Evolutionary conservation across 2,797 vertebrate genomes (phyloP).

Genomic region (Eremophila alpestris): DNA sequence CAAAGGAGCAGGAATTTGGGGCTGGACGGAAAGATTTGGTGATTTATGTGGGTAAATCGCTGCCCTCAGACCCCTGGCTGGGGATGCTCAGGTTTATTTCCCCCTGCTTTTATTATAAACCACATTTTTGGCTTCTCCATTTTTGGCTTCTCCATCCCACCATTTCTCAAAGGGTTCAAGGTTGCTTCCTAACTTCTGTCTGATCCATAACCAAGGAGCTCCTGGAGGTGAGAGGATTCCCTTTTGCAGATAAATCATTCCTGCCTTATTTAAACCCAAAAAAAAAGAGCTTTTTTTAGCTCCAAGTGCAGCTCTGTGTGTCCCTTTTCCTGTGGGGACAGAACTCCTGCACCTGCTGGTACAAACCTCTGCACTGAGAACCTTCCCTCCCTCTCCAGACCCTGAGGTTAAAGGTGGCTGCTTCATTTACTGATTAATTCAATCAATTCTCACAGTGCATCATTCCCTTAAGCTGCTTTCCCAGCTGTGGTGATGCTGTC

Average conservation of each 20-base stretch:
- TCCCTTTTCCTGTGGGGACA: not conserved
- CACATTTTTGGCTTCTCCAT: not conserved
- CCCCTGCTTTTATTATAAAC: not conserved
- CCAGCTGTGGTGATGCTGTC: not conserved
- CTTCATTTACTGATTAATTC: constrained; percentile 38
- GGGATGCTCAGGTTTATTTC: not conserved
- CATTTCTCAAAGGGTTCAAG: not conserved
- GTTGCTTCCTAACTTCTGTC: not conserved
- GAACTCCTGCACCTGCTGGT: rapidly evolving
- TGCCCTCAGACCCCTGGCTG: not conserved
- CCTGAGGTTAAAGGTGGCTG: not conserved
- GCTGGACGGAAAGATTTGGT: not conserved
- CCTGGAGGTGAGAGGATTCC: not conserved
- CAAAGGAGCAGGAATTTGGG: not conserved
- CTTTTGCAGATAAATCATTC: not conserved
- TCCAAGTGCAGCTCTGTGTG: not conserved
- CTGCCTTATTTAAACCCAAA: not conserved
- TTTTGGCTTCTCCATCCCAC: not conserved
- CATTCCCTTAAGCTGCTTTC: constrained; percentile 16
- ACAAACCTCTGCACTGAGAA: not conserved
- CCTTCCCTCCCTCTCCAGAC: not conserved
- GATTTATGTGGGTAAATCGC: not conserved
- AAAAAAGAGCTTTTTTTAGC: not conserved
- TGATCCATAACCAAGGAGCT: not conserved
- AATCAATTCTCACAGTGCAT: not conserved